Evolutionary conservation across 2,888 invertebrate species (phyloP), one percentile per base, ranked within the genome.

Genomic region (Lepidochrysops patricia): DNA sequence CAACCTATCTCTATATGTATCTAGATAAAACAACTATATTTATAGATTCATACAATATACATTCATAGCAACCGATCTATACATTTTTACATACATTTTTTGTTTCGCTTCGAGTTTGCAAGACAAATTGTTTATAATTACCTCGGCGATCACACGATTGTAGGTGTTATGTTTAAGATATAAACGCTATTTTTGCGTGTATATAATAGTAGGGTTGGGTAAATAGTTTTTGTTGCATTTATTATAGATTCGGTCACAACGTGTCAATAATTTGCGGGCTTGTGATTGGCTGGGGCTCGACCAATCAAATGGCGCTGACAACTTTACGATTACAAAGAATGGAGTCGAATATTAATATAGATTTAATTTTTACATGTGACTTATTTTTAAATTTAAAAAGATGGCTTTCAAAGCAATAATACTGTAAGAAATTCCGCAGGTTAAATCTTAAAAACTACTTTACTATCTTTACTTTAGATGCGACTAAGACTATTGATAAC

Each of bases 221-320:
- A 27, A 2, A 27, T 27, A 29, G 54, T 54, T 29, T 32, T 54
- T 54, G 15, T 32, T 61, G 57, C 61, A 60, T 63, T 63, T 63
- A 63, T 63, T 62, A 60, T 63, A 63, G 64, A 64, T 66, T 66
- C 61, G 66, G 62, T 32, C 56, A 60, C 62, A 58, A 66, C 63
- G 50, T 65, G 60, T 61, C 50, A 60, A 62, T 52, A 52, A 52
- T 52, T 62, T 69, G 63, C 61, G 64, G 63, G 43, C 34, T 68
- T 66, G 67, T 71, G 65, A 86, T 87, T 86, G 87, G 86, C 70
- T 69, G 65, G 57, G 52, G 63, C 67, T 64, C 70, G 67, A 60
- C 87, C 86, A 88, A 87, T 87, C 70, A 69, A 62, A 58, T 68
- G 62, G 62, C 61, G 67, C 69, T 79, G 57, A 62, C 62, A 61